Evolutionary conservation across 2,888 invertebrate species (phyloP).

Genomic region (Pollenia griseotomentosa): DNA sequence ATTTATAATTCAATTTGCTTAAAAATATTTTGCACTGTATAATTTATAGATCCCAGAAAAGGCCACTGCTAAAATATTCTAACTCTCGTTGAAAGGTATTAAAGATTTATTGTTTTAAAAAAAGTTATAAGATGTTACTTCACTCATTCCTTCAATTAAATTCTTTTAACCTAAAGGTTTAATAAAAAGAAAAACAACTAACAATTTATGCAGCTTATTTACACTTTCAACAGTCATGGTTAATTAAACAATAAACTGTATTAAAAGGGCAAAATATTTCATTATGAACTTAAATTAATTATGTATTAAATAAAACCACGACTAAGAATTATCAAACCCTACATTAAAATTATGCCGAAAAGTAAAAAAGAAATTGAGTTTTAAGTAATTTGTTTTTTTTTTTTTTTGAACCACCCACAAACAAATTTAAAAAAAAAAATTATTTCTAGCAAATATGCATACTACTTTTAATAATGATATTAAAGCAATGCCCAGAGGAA

Average conservation of each 20-base stretch:
- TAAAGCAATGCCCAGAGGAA: slow-evolving; percentile 55
- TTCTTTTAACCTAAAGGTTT: no score
- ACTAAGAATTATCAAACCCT: neutral
- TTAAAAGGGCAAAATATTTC: neutral
- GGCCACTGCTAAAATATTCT: no score
- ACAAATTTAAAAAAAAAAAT: slow-evolving; percentile 19
- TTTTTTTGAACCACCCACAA: neutral
- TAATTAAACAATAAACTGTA: slow-evolving; percentile 1
- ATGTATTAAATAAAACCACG: neutral
- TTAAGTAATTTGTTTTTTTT: neutral
- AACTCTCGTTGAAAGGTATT: no score
- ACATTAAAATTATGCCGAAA: no score
- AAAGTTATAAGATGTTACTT: no score
- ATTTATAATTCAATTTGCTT: no score
- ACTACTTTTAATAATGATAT: slow-evolving; percentile 1
- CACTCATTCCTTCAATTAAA: no score
- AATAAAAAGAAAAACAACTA: no score
- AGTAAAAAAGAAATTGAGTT: no score
- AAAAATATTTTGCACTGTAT: no score
- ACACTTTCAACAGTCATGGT: neutral
- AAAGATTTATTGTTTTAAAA: no score
- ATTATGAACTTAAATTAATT: slow-evolving; percentile 26
- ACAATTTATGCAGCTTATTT: neutral
- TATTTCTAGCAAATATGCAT: neutral
- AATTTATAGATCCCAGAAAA: no score